Percentiles rank a stretch among this genome's conserved stretches.
Conservation (phyloP, 2,113 vertebrate species). For the Cyprinodon variegatus region DNA sequence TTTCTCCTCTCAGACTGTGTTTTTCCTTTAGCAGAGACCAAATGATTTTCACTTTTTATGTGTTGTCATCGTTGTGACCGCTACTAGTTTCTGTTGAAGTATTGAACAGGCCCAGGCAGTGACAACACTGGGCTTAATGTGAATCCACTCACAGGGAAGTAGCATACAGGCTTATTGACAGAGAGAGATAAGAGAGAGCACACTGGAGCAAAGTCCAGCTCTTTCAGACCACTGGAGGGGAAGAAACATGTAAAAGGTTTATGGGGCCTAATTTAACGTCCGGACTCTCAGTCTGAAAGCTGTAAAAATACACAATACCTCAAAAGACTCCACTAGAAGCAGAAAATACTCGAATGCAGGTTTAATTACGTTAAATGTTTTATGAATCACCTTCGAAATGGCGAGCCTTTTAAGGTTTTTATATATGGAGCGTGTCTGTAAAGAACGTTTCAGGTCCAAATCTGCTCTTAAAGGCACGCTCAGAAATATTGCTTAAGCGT, state of each 20-base stretch:
- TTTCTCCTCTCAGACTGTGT: not conserved
- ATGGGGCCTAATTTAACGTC: conserved; percentile 38
- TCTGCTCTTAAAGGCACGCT: not conserved
- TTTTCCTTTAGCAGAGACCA: not conserved
- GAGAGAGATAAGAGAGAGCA: conserved; percentile 78
- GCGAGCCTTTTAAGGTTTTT: not conserved
- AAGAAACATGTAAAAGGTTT: conserved; percentile 43
- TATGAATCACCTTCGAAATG: not conserved
- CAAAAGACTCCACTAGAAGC: not conserved
- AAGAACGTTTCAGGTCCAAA: conserved; percentile 9
- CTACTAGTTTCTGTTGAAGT: not conserved
- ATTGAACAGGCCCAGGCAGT: conserved; percentile 4
- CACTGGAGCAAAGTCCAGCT: conserved; percentile 77
- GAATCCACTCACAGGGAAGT: conserved; percentile 45
- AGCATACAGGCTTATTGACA: conserved; percentile 72
- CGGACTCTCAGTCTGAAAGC: conserved; percentile 11
- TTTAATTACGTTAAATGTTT: not conserved
- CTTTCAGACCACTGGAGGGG: conserved; percentile 37
- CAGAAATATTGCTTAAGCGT: conserved; percentile 5
- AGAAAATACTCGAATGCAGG: no score
- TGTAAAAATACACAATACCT: not conserved
- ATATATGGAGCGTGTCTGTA: not conserved
- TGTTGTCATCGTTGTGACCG: not conserved
- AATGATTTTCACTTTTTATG: not conserved
- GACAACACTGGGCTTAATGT: conserved; percentile 11